Evolutionary conservation across 2,797 vertebrate species (phyloP), one percentile per base, ranked within the genome.

Genomic region (Amazona ochrocephala): DNA sequence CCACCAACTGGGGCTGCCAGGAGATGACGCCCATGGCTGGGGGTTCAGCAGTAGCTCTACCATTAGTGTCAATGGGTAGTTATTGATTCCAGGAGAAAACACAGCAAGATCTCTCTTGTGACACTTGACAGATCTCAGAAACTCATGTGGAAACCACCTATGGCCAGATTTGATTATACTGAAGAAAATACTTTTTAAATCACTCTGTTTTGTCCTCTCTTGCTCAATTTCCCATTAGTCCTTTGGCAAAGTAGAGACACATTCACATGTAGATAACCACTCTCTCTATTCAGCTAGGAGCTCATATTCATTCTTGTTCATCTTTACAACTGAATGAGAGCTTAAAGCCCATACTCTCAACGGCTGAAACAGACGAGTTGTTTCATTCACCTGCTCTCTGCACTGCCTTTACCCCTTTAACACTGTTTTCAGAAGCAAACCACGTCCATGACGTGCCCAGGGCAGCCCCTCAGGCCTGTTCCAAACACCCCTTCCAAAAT

Each of bases 41-140:
- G 34, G 11, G 11, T 29, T 30, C 14, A 14, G 29, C 1, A 3
- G 41, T 4, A 23, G 23, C 39, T 37, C 56, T 60, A 37, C 50
- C 32, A 9, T 6, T 15, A 11, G 14, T 1, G 0, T 11, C 23
- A 20, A 2, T 0, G 6, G 19, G 9, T 3, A 5, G 15, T 7
- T 66, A 18, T 2, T 6, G 32, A 45, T 39, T 39, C 21, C 48
- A 47, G 70, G 20, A 51, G 53, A 32, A 51, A 80, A 84, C 2
- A 21, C 24, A 62, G 60, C n/a, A 67, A 29, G 42, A 45, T 34
- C 34, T 6, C 45, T 37, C 72, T 14, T 29, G 68, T 17, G 20
- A 75, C 20, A 51, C 37, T 56, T 39, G 3, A 48, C 10, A 48
- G 73, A 20, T 47, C 53, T 39, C 2, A 0, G 67, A 51, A 76